A percentile compares a stretch with the other conserved stretches of the same genome.
phyloP scores from a whole-genome alignment of 2,888 invertebrate species.

The Macrosiphum euphorbiae region DNA sequence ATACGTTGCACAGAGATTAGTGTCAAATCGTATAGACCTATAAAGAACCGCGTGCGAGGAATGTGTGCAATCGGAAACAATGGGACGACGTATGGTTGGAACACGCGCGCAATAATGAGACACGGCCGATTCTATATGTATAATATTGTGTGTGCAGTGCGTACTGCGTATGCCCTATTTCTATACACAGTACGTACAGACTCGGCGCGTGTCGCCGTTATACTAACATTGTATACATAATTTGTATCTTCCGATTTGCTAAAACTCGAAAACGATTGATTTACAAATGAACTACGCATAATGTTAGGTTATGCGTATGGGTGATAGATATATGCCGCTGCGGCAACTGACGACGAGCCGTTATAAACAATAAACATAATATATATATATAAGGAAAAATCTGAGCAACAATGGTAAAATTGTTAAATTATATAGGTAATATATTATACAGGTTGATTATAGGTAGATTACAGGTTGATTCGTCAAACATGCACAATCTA shows the following conservation, averaged over 20 bases:
- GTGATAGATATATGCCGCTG: neutral
- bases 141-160: neutral
- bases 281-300: neutral
- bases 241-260: constrained; percentile 8
- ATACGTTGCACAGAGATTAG: neutral
- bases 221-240: neutral
- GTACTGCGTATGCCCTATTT: neutral
- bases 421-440: neutral
- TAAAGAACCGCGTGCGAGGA: constrained; percentile 16
- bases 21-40: neutral
- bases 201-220: neutral
- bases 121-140: neutral
- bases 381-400: neutral
- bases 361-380: too few relatives aligned
- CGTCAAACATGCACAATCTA: neutral
- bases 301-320: neutral
- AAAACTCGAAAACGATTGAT: neutral
- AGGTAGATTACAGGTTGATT: neutral
- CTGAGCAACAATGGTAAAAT: neutral
- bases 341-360: neutral
- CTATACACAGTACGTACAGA: neutral
- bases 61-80: constrained; percentile 30
- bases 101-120: constrained; percentile 33
- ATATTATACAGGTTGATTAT: neutral
- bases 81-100: neutral